Conservation (phyloP, 2,888 invertebrate species). For the Seira musarum region DNA sequence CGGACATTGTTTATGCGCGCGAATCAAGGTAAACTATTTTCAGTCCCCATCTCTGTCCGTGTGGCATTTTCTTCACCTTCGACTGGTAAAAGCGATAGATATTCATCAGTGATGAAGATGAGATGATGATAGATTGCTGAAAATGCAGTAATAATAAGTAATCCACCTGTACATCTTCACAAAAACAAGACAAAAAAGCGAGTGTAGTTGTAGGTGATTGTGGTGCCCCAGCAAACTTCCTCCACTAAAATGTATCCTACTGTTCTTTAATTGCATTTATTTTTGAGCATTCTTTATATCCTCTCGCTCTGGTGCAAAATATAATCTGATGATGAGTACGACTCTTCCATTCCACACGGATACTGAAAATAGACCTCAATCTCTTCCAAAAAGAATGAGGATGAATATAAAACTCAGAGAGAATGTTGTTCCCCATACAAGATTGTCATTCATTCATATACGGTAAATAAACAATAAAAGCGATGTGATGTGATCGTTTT, state of each 20-base stretch:
- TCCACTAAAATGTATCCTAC: constrained; percentile 1
- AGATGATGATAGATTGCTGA: neutral
- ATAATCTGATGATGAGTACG: neutral
- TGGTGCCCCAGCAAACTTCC: neutral
- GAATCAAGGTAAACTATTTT: constrained; percentile 13
- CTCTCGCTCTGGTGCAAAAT: neutral
- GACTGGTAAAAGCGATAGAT: neutral
- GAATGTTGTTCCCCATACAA: neutral
- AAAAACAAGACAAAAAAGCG: neutral
- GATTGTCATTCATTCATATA: neutral
- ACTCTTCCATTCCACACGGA: neutral
- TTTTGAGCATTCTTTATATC: neutral
- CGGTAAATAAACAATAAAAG: constrained; percentile 1
- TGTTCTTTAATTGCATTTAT: neutral
- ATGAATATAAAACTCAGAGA: neutral
- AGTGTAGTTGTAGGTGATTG: neutral
- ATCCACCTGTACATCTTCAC: no score
- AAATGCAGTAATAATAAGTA: no score
- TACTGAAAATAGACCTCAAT: neutral
- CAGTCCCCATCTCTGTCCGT: neutral
- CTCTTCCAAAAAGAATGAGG: constrained; percentile 9
- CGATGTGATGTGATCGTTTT: no score
- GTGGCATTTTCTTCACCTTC: constrained; percentile 1
- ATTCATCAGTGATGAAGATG: constrained; percentile 10
- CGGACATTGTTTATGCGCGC: neutral